phyloP scores from a whole-genome alignment of 2,888 invertebrate species.

The Unio pictorum region DNA sequence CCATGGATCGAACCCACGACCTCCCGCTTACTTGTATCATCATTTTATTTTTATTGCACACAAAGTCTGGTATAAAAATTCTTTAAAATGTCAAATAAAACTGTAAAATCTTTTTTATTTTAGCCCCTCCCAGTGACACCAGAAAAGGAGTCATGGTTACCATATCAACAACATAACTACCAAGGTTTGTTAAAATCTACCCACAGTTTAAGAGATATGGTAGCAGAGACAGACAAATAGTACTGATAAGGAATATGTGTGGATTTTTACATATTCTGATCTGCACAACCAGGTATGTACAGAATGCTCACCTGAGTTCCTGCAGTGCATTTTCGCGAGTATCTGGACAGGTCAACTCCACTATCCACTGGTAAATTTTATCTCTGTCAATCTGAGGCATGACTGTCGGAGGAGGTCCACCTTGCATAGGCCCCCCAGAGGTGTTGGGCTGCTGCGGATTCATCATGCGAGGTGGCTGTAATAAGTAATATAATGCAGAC shows the following conservation, averaged over 20 bases:
- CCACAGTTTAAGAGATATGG: no score
- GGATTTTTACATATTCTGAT: neutral
- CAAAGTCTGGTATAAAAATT: no score
- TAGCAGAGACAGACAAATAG: neutral
- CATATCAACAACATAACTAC: no score
- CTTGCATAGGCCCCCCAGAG: slow-evolving; percentile 14
- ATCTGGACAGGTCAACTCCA: slow-evolving; percentile 92
- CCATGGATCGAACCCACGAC: no score
- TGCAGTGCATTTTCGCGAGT: slow-evolving; percentile 96
- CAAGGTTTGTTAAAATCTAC: no score
- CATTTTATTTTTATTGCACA: no score
- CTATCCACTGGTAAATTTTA: slow-evolving; percentile 92
- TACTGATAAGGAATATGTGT: neutral
- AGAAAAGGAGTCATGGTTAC: no score
- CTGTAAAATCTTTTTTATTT: no score
- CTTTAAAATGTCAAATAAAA: no score
- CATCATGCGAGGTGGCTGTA: slow-evolving; percentile 32
- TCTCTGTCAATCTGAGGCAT: slow-evolving; percentile 80
- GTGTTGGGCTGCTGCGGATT: slow-evolving; percentile 38
- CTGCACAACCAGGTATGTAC: slow-evolving; percentile 5
- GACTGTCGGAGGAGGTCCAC: slow-evolving; percentile 21
- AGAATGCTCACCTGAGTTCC: slow-evolving; percentile 83
- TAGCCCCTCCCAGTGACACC: no score
- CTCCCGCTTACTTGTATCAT: no score
- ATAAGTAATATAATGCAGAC: no score